Evolutionary conservation across 2,113 vertebrate genomes (phyloP).

Genomic region (Alectura lathami): DNA sequence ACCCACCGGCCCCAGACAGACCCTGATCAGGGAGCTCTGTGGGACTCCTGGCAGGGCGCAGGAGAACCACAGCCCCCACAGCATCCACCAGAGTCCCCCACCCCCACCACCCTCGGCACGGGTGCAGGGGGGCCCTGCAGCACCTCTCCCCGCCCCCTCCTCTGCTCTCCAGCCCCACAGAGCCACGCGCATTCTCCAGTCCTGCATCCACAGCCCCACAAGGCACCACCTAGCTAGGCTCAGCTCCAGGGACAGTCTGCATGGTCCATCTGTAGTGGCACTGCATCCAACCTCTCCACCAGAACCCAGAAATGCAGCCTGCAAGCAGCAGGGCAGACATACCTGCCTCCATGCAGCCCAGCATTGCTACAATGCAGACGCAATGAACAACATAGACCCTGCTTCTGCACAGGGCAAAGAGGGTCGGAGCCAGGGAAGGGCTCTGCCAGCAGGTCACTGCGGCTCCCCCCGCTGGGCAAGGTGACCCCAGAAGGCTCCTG

Average conservation of each 20-base stretch:
- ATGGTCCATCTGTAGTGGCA: slow-evolving; percentile 16
- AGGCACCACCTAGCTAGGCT: background rate
- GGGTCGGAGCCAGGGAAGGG: background rate
- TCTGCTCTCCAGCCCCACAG: background rate
- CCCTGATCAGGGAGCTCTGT: background rate
- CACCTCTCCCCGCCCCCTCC: background rate
- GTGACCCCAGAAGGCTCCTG: background rate
- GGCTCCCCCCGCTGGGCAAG: background rate
- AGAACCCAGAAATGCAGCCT: background rate
- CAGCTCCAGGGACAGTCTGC: background rate
- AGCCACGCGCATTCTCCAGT: background rate
- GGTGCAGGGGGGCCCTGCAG: background rate
- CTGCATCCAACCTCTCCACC: background rate
- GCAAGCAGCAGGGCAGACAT: background rate
- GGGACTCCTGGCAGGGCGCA: background rate
- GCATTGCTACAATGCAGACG: background rate
- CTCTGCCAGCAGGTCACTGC: fast-evolving
- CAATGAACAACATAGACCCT: background rate
- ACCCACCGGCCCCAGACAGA: background rate
- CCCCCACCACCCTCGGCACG: fast-evolving
- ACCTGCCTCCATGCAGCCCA: background rate
- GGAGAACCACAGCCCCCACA: fast-evolving
- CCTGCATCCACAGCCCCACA: fast-evolving
- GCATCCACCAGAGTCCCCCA: background rate
- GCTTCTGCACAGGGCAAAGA: slow-evolving; percentile 30